Evolutionary conservation across 2,113 vertebrate genomes (phyloP), one percentile per base, ranked within the genome.

Genomic region (Anoplopoma fimbria): DNA sequence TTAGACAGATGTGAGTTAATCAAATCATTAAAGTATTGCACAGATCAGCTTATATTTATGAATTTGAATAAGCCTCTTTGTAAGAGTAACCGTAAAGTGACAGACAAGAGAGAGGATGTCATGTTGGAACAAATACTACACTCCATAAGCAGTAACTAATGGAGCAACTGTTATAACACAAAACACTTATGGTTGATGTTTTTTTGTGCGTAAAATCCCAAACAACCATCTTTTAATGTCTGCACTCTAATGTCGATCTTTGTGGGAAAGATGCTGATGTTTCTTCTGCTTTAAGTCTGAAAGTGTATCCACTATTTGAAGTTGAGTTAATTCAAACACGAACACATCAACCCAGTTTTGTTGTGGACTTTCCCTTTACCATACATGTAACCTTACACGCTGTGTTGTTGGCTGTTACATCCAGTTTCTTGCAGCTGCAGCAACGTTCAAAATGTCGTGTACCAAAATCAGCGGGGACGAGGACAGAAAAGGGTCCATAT

Each of bases 401-500:
- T 64, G n/a, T 72, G 19, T 23, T 80, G 42, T 63, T 68, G 57
- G 49, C 33, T 51, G n/a, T 0, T 21, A 36, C 17, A 7, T 63
- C n/a, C 60, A 49, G 15, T 27, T 62, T 34, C 13, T 21, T 40
- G 34, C 45, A 77, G 34, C 17, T 75, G 21, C 9, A 34, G 14
- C 5, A 25, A 45, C 12, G 1, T 36, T 10, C 27, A 10, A 15
- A 17, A 47, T 47, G 1, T 58, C 2, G 6, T 40, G 40, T n/a
- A 17, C 2, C 23, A 2, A 23, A 27, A 29, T 9, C 17, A 40
- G 36, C 27, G 45, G 13, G 21, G 27, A 2, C 23, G 9, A 70
- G 1, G 29, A 25, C 8, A 68, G 3, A 9, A 51, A 14, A 6
- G 0, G 1, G 6, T 19, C 1, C 1, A 33, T n/a, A 36, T 6